Conservation (phyloP, 2,888 invertebrate species). For the Saturnia japonica region DNA sequence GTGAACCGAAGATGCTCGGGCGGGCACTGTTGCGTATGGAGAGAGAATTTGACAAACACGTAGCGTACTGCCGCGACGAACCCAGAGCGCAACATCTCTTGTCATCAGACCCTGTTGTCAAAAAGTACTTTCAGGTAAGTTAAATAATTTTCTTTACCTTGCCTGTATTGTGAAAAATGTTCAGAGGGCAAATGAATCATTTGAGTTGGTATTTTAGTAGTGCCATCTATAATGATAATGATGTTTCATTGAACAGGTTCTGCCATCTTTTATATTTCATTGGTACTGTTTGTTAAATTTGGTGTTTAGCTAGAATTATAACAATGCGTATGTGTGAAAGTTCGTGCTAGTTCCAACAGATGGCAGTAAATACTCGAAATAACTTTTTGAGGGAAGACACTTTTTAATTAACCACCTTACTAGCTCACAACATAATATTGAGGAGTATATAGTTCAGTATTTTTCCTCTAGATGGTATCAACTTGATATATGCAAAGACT, state of each 20-base stretch:
- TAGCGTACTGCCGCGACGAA: constrained; percentile 93
- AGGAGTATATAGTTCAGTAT: neutral
- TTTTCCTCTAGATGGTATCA: neutral
- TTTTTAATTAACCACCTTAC: neutral
- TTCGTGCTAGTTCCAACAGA: neutral
- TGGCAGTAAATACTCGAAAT: neutral
- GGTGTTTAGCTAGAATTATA: neutral
- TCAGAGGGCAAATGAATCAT: neutral
- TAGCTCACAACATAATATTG: neutral
- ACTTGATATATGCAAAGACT: too few species aligned
- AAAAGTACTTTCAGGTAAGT: constrained; percentile 91
- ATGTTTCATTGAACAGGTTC: neutral
- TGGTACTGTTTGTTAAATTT: neutral
- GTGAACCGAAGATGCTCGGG: constrained; percentile 93
- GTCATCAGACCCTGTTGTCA: constrained; percentile 84
- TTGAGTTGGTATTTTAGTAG: neutral
- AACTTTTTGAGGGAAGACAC: neutral
- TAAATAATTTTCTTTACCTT: neutral
- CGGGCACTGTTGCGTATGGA: constrained; percentile 94
- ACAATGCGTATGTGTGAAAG: neutral
- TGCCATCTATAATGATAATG: neutral
- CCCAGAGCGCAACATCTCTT: constrained; percentile 91
- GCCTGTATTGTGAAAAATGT: neutral
- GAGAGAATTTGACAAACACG: constrained; percentile 96
- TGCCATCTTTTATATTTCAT: neutral